A percentile compares a stretch with the other conserved stretches of the same genome.
These are phyloP conservation scores for Erpornis zantholeuca DNA, from an alignment of 2,113 vertebrate genomes.

Conservation along the genomic window DNA sequence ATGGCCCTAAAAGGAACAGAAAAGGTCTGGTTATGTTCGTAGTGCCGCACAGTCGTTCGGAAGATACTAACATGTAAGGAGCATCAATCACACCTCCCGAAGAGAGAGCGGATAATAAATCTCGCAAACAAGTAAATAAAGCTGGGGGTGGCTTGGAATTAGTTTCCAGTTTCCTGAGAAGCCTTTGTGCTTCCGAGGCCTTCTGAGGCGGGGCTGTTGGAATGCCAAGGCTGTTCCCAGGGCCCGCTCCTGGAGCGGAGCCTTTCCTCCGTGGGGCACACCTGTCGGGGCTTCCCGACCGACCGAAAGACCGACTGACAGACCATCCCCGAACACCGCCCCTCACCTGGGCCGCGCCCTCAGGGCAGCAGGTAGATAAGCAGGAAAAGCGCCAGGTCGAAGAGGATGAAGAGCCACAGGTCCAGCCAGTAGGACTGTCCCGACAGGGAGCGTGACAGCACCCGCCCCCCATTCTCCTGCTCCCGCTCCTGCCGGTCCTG, in stretches of 20 bases:
- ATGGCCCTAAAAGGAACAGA: not conserved
- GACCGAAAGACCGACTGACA: fast-evolving
- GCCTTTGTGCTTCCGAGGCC: not conserved
- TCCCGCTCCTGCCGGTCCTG: not conserved
- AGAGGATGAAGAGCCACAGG: slow-evolving; percentile 83
- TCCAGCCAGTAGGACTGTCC: slow-evolving; percentile 91
- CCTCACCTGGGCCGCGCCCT: not conserved
- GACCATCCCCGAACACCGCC: not conserved
- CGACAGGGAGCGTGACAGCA: not conserved
- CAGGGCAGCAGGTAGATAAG: slow-evolving; percentile 79
- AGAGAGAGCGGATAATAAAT: fast-evolving
- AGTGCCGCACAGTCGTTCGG: no score
- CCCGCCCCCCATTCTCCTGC: not conserved
- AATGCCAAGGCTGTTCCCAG: not conserved
- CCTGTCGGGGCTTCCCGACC: not conserved
- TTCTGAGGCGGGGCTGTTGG: not conserved
- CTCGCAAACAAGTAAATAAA: not conserved
- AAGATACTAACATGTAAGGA: not conserved
- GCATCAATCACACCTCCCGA: not conserved
- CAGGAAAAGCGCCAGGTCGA: slow-evolving; percentile 81
- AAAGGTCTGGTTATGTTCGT: not conserved
- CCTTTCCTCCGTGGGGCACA: not conserved
- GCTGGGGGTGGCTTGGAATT: not conserved
- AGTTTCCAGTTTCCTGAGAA: not conserved
- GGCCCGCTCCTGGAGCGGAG: fast-evolving